Evolutionary conservation across 30 jellyfish, hydroid and myxozoan species (phyloP), one percentile per base, ranked within the genome.

Genomic region (Pelagia noctiluca): DNA sequence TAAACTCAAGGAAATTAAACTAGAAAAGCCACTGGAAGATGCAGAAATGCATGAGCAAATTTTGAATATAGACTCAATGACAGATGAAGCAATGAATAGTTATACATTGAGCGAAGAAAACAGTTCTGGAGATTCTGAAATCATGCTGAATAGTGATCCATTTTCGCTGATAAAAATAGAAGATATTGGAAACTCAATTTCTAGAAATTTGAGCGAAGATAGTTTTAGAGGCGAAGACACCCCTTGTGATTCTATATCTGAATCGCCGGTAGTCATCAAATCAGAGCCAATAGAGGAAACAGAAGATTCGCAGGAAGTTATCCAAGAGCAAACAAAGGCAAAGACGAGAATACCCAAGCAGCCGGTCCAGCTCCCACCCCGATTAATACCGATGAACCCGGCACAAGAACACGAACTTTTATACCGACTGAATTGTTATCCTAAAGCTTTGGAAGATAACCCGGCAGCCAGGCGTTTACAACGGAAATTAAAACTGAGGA

Each of bases 341-440:
- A 69, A 67, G 30, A 10, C 86, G 1, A 75, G 25, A 61, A 29
- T 42, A 2, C 46, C 35, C 22, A 78, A 36, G 67, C 13, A 19
- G 24, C 79, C 36, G 26, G 25, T 32, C 35, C 50, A 28, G 31
- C 32, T 7, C 0, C 30, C 33, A 30, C 80, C 74, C 26, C 53
- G 60, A 24, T 54, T 95, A 31, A 33, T 73, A 1, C 96, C 91
- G 16, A 61, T 95, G 83, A 84, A 76, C 29, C 19, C 78, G 25
- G 54, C 32, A 22, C 98, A 95, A 76, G 99, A 95, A 57, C 31
- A 57, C 35, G 99, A 89, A 42, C 65, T 88, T 74, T 24, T 95
- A 16, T 66, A 70, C 47, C 74, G 71, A 52, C 47, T 95, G 46
- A 85, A 79, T 57, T 29, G 89, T 48, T 93, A 78, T 64, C 90